Evolutionary conservation across 2,113 vertebrate species (phyloP), one percentile per base, ranked within the genome.

Genomic region (Trogon melanurus): DNA sequence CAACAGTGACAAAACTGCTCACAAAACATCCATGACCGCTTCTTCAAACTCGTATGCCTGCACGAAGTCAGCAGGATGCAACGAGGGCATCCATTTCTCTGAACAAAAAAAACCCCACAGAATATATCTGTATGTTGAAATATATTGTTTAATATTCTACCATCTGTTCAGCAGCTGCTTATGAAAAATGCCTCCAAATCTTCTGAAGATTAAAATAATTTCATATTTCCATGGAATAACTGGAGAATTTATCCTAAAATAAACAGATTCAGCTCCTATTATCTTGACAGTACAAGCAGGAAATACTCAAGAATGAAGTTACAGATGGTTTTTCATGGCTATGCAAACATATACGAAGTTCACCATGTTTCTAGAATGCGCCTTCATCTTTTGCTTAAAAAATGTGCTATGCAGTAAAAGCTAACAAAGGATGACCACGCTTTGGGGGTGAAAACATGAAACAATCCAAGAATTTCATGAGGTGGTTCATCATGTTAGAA

Each of bases 161-260:
- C 79, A 83, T 78, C 54, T 94, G 85, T 83, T 89, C 64, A 47
- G 67, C 74, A 94, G 74, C 47, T 85, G 89, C 64, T 88, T 85
- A 70, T 3, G 29, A 85, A 66, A 72, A 80, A 50, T 16, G 8
- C 30, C 56, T 76, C n/a, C 47, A 76, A 95, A 85, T 20, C 13
- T 79, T 89, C 17, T 30, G 62, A 69, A 0, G 0, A 51, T 62
- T 79, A 75, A 81, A 89, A 84, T 67, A 74, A 91, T 81, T 96
- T 92, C 21, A 26, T 87, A 81, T 84, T 95, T 91, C 41, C 17
- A 47, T 21, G 10, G 64, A 93, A 66, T 38, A 50, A 82, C 47
- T 66, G 11, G 17, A 76, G 57, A 91, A 64, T 27, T 32, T 11
- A 74, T 44, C 30, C 34, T 47, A 79, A 86, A 93, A 91, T 44